Evolutionary conservation across 2,888 invertebrate species (phyloP).

Genomic region (Phyllotreta cruciferae): DNA sequence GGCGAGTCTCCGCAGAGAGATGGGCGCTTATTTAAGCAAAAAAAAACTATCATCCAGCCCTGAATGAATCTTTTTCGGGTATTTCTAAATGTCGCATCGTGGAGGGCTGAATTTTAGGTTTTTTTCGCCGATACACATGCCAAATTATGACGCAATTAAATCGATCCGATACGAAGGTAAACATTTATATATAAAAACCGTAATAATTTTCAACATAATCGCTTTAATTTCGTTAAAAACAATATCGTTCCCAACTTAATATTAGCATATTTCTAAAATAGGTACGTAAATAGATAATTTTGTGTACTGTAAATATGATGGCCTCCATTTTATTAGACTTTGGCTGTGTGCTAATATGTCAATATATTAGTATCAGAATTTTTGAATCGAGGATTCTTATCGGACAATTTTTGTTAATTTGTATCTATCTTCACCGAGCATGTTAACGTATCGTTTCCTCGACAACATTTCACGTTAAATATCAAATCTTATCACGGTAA

Average conservation of each 20-base stretch:
- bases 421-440: slow-evolving; percentile 21
- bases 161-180: slow-evolving; percentile 47
- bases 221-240: slow-evolving; percentile 31
- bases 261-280: slow-evolving; percentile 53
- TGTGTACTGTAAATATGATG: slow-evolving; percentile 38
- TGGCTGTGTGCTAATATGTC: slow-evolving; percentile 47
- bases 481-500: slow-evolving; percentile 4
- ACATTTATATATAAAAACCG: slow-evolving; percentile 38
- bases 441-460: slow-evolving; percentile 12
- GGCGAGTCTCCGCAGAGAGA: slow-evolving; percentile 22
- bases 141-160: slow-evolving; percentile 47
- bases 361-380: slow-evolving; percentile 4
- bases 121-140: slow-evolving; percentile 45
- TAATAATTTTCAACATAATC: slow-evolving; percentile 31
- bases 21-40: slow-evolving; percentile 24
- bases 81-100: slow-evolving; percentile 20
- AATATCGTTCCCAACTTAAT: slow-evolving; percentile 51
- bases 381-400: slow-evolving; percentile 24
- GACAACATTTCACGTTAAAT: slow-evolving; percentile 11
- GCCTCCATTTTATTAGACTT: slow-evolving; percentile 44
- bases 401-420: slow-evolving; percentile 17
- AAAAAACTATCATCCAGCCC: slow-evolving; percentile 39
- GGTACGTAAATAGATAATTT: slow-evolving; percentile 38
- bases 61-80: slow-evolving; percentile 18
- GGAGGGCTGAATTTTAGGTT: slow-evolving; percentile 42